Evolutionary conservation across 2,113 vertebrate species (phyloP).

Genomic region (Paramormyrops kingsleyae): DNA sequence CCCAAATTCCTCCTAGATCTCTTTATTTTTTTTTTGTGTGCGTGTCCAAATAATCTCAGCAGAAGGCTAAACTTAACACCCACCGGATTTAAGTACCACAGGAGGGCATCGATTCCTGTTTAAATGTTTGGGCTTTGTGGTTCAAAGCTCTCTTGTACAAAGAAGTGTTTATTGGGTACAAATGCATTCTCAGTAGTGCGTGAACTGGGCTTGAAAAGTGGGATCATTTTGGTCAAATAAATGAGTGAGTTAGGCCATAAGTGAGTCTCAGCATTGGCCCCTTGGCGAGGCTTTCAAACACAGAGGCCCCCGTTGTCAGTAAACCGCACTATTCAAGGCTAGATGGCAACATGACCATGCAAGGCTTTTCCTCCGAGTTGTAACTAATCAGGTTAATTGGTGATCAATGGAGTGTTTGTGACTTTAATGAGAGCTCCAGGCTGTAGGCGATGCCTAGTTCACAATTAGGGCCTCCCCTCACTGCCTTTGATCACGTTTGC

Average conservation of each 20-base stretch:
- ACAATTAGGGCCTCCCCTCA: constrained; percentile 75
- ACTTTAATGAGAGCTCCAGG: constrained; percentile 87
- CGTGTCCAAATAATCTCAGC: background rate
- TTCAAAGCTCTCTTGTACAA: background rate
- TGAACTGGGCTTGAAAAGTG: background rate
- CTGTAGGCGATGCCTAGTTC: constrained; percentile 81
- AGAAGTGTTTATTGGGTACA: background rate
- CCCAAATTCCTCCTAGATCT: background rate
- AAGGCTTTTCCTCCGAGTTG: constrained; percentile 83
- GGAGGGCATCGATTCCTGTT: background rate
- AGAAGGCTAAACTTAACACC: background rate
- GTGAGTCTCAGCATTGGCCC: constrained; percentile 51
- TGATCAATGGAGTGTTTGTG: constrained; percentile 90
- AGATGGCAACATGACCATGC: constrained; percentile 67
- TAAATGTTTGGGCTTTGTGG: background rate
- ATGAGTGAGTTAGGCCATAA: constrained; percentile 40
- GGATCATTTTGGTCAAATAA: background rate
- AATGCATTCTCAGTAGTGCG: background rate
- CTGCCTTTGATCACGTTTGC: constrained; percentile 87
- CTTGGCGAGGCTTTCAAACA: constrained; percentile 68
- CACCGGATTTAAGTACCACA: background rate
- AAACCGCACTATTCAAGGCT: constrained; percentile 71
- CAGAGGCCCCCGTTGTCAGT: constrained; percentile 70
- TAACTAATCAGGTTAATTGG: constrained; percentile 99
- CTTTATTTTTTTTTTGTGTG: background rate